These are phyloP conservation scores for Macrotrachela quadricornifera DNA, from an alignment of 1,140 invertebrate species.

Conservation along the genomic window DNA sequence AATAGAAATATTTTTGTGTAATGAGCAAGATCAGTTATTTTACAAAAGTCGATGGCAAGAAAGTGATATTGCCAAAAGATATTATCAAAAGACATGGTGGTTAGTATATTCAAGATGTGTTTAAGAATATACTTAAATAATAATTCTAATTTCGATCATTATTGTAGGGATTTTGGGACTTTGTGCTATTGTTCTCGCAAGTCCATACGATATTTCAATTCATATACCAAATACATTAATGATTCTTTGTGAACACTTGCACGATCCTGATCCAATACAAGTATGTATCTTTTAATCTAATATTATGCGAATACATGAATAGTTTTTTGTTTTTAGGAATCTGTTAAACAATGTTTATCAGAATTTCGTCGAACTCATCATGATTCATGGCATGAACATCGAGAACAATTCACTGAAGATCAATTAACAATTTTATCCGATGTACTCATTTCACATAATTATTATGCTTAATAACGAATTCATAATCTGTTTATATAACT, in stretches of 20 bases:
- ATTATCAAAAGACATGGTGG: no score
- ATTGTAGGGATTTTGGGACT: constrained; percentile 57
- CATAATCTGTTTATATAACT: no score
- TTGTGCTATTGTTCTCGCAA: constrained; percentile 61
- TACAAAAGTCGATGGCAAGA: no score
- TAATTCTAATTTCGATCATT: constrained; percentile 9
- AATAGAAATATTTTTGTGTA: no score
- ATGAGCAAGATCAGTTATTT: no score
- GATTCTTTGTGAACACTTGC: constrained; percentile 50
- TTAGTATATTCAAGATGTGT: neutral
- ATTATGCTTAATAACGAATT: constrained; percentile 53
- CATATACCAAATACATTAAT: constrained; percentile 59
- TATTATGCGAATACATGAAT: no score
- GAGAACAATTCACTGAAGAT: constrained; percentile 67
- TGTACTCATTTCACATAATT: constrained; percentile 65
- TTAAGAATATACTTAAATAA: neutral
- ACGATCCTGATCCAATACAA: constrained; percentile 72
- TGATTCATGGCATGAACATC: constrained; percentile 68
- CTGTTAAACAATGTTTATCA: constrained; percentile 61
- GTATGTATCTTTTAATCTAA: no score
- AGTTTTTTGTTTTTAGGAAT: no score
- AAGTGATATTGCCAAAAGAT: no score
- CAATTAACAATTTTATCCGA: constrained; percentile 64
- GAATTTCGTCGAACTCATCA: constrained; percentile 77
- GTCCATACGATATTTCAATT: constrained; percentile 68